Percentiles rank a stretch among this genome's conserved stretches.
Conservation (phyloP, 2,797 vertebrate genomes). For the Calcarius lapponicus region DNA sequence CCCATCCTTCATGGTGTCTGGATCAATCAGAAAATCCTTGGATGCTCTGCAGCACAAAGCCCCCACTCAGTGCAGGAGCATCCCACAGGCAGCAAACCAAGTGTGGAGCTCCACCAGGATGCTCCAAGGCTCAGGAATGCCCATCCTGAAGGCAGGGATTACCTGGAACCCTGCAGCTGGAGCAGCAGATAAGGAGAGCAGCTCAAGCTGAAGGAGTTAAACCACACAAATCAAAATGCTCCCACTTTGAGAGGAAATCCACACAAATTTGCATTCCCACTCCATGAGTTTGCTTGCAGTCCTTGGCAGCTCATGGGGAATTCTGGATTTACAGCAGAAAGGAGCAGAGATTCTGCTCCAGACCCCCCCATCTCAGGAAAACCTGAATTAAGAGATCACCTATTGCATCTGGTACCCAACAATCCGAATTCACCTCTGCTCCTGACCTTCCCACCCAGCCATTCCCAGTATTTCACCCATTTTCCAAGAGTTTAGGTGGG, state of each 20-base stretch:
- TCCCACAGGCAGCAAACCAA: background rate
- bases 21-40: background rate
- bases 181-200: background rate
- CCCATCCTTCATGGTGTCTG: background rate
- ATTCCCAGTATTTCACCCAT: background rate
- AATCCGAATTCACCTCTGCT: background rate
- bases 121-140: background rate
- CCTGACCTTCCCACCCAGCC: background rate
- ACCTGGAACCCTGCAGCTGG: background rate
- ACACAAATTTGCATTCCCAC: background rate
- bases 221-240: background rate
- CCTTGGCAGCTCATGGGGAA: background rate
- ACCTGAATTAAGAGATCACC: background rate
- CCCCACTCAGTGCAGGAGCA: background rate
- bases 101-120: rapidly evolving
- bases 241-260: background rate
- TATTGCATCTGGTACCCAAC: background rate
- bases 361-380: background rate
- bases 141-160: background rate
- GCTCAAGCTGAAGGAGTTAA: background rate
- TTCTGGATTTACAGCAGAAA: background rate
- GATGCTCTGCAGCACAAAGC: background rate
- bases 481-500: background rate
- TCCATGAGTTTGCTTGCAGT: background rate
- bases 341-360: background rate